Base-by-base conservation (phyloP, 2,888 invertebrate species). In the Timema cristinae region DNA sequence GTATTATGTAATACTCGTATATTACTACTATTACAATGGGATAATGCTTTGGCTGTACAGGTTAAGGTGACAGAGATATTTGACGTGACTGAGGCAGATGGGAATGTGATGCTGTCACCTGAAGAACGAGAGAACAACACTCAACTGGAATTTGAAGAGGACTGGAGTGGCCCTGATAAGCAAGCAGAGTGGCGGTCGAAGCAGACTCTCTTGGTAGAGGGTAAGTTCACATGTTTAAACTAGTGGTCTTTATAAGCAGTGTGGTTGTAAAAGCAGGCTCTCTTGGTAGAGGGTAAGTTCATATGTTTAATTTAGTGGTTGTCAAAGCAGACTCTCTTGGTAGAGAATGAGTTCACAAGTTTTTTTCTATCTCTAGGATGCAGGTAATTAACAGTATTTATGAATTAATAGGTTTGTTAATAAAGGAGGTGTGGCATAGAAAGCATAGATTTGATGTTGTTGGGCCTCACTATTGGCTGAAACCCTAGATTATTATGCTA, bases 1-100 rank as follows among this genome's bases (percentile, higher is more conserved):
- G 32, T 32, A 32, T 32, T 32, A 32, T 32, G 32, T 32, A 32
- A 32, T 32, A 32, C 32, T 32, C 4, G 32, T 32, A 32, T 32
- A 32, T 32, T 32, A 15, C 32, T 32, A 32, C 32, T 32, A 32
- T 32, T 32, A 32, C 32, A 32, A 32, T 32, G 32, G 32, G 32
- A 32, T 49, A 67, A 71, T 10, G 77, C 77, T 73, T 78, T 78
- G 54, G 76, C 77, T 73, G 81, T 82, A 7, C 81, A 90, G 89
- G 89, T 94, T 78, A 92, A 92, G 83, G 90, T 95, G 78, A 94
- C 94, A 1, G 94, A 95, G 85, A 94, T 95, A 78, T 94, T 92
- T 81, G 94, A 95, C 81, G 91, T 94, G 79, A 91, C 92, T 0
- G 91, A 92, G 77, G 88, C 89, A 69, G 91, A 92, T 77, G 86